phyloP scores from a whole-genome alignment of 2,113 vertebrate genomes.

The Alligator mississippiensis region DNA sequence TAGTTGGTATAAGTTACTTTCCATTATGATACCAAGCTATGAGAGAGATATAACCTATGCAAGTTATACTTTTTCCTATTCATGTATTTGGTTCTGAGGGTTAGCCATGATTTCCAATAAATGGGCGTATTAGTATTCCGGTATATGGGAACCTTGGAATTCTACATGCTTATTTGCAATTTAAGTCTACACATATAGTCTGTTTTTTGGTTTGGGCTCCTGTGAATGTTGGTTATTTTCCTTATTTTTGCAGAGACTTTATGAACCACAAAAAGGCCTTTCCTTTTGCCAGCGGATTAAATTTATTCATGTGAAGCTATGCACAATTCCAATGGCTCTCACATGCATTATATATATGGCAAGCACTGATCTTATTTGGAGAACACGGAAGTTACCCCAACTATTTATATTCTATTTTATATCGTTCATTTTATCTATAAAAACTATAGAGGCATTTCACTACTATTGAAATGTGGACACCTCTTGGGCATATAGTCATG shows the following conservation, averaged over 20 bases:
- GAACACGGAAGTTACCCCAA: constrained; percentile 9
- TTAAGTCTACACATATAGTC: neutral
- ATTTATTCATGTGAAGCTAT: neutral
- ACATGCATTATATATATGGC: constrained; percentile 2
- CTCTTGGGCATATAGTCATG: neutral
- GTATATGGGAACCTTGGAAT: constrained; percentile 14
- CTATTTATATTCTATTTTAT: neutral
- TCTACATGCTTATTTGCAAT: constrained; percentile 6
- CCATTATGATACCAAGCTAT: neutral
- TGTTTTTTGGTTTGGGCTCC: constrained; percentile 19
- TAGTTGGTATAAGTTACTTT: neutral
- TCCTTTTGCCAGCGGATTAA: neutral
- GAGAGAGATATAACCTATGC: constrained; percentile 15
- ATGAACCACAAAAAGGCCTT: neutral
- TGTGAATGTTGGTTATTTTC: constrained; percentile 9
- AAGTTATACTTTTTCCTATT: constrained; percentile 13
- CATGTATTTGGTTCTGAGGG: neutral
- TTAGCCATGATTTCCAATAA: neutral
- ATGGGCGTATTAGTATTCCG: neutral
- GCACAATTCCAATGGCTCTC: neutral
- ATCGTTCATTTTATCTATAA: constrained; percentile 25
- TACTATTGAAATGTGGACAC: neutral
- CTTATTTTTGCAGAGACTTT: constrained; percentile 5
- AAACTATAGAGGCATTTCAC: constrained; percentile 51
- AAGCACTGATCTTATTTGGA: neutral